Base-by-base conservation (phyloP, 2,113 vertebrate species). In the Zosterops pallidus region DNA sequence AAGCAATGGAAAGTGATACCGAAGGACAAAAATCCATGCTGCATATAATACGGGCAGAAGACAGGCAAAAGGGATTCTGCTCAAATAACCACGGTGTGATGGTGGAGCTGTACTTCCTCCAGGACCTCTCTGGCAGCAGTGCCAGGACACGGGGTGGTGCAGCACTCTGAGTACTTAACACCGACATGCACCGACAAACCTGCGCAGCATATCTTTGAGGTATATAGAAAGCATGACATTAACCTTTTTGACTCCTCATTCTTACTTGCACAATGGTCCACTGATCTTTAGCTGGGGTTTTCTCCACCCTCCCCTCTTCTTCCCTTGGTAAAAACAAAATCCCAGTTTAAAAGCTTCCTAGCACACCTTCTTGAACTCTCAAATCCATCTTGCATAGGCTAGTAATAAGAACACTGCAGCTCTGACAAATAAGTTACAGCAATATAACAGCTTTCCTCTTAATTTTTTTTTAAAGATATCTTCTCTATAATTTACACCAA, bases 341-440 rank as follows among this genome's bases (percentile, higher is more conserved):
- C 94, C 86, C 95, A 93, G 64, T 92, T 95, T 75, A 93, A 94
- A 56, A 91, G 90, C 92, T 94, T 86, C 89, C 89, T 95, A 90
- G 42, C 63, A 77, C 46, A 68, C 83, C 83, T 94, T 78, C 70
- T 82, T 77, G 78, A 94, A 91, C 88, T 88, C 78, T 94, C 80
- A 79, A 83, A 83, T 95, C 91, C 92, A 78, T 92, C 95, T 97
- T 96, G 91, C 96, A 95, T 95, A 97, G 96, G 97, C 93, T 95
- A 96, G 95, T 95, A 97, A 96, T 87, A 96, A 96, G 97, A 96
- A 97, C 91, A 97, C 97, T 96, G 96, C 96, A 94, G 96, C 95
- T 91, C 94, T 90, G 79, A 98, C 97, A 98, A 96, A 97, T 97
- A 97, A 97, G 87, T 97, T 97, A 96, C 84, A 95, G 95, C 94